Conservation (phyloP, 2,797 vertebrate species). For the Phylloscopus collybita region DNA sequence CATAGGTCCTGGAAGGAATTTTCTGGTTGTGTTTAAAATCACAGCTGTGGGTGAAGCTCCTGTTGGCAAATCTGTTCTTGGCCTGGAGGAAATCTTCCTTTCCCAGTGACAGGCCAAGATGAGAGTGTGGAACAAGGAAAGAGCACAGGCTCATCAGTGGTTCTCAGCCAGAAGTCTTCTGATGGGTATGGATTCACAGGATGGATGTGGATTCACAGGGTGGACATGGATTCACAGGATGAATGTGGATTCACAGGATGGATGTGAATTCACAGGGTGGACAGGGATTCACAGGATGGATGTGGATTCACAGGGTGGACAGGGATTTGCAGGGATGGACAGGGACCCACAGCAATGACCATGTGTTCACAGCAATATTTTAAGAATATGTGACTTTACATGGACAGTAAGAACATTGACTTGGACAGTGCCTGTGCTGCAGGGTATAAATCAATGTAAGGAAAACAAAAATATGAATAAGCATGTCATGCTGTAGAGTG, state of each 20-base stretch:
- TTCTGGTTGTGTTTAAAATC: background rate
- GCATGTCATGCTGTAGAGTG: background rate
- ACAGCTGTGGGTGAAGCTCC: background rate
- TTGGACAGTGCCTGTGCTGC: background rate
- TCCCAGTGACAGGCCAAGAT: background rate
- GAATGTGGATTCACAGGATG: background rate
- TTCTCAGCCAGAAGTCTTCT: background rate
- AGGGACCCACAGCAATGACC: background rate
- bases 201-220: too few species aligned
- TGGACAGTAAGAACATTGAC: background rate
- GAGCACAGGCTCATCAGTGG: background rate
- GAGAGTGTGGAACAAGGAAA: background rate
- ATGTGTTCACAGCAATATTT: background rate
- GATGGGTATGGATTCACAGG: background rate
- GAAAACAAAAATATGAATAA: accelerated
- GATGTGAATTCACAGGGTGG: too few species aligned
- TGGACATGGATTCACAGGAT: background rate
- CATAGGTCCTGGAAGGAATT: background rate
- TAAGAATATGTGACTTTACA: background rate
- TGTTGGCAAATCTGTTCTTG: background rate
- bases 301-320: background rate
- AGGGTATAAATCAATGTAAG: background rate
- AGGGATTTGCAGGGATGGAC: background rate
- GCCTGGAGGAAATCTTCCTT: background rate
- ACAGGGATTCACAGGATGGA: background rate